Percentiles rank a stretch among this genome's conserved stretches.
Evolutionary conservation across 2,888 invertebrate species (phyloP).

Genomic region (Drosophila hamatofila): DNA sequence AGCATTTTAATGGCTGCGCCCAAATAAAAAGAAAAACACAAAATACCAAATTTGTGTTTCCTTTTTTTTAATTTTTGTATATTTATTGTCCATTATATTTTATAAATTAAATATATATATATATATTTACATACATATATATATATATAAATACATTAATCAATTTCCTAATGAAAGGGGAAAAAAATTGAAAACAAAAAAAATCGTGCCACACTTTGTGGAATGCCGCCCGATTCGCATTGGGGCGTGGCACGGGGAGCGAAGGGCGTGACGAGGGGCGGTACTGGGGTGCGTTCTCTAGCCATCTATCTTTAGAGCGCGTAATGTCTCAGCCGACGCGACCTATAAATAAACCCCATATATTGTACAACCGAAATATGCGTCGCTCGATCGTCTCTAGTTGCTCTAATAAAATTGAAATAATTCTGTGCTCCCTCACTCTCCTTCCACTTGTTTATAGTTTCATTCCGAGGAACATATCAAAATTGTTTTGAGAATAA

Average conservation of each 20-base stretch:
- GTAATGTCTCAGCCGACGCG: constrained; percentile 32
- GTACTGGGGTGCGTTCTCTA: not conserved
- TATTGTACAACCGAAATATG: constrained; percentile 1
- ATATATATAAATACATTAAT: too few species aligned
- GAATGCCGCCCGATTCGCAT: constrained; percentile 21
- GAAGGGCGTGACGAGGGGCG: not conserved
- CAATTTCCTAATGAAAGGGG: not conserved
- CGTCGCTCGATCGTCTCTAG: constrained; percentile 3
- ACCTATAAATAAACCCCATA: constrained; percentile 58
- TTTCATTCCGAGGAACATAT: too few species aligned
- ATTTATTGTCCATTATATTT: not conserved
- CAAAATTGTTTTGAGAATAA: not conserved
- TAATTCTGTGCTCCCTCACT: not conserved
- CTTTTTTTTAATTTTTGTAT: not conserved
- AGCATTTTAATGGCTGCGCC: not conserved
- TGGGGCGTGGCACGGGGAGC: not conserved
- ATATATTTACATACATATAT: too few species aligned
- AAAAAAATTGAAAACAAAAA: constrained; percentile 5
- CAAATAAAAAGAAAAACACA: constrained; percentile 10
- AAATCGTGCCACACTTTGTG: constrained; percentile 20
- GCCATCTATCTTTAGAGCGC: constrained; percentile 38
- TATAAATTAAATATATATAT: not conserved
- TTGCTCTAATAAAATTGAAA: not conserved
- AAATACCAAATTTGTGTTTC: not conserved
- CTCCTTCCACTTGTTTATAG: not conserved